A percentile compares a stretch with the other conserved stretches of the same genome.
phyloP scores from a whole-genome alignment of 2,797 vertebrate genomes.

The Chiroxiphia lanceolata region DNA sequence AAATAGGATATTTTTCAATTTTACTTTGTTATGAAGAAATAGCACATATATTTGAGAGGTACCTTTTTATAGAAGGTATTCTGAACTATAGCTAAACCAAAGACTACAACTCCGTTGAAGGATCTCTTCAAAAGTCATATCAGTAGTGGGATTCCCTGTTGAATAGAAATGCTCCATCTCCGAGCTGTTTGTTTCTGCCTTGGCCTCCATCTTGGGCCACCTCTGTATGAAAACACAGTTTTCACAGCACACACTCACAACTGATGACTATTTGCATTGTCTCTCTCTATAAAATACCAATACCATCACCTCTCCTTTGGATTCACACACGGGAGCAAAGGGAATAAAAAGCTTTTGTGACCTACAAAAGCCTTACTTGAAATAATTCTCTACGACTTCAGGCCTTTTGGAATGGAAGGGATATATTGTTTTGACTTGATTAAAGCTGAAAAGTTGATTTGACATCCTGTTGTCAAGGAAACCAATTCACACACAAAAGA shows the following conservation, averaged over 20 bases:
- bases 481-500: constrained; percentile 71
- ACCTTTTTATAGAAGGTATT: not conserved
- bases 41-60: not conserved
- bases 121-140: not conserved
- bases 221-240: constrained; percentile 38
- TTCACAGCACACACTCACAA: constrained; percentile 5
- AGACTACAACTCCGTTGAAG: not conserved
- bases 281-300: constrained; percentile 20
- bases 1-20: not conserved
- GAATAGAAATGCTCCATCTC: not conserved
- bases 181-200: not conserved
- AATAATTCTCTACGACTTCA: constrained; percentile 70
- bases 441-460: constrained; percentile 77
- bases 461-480: constrained; percentile 77
- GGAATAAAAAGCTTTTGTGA: constrained; percentile 39
- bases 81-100: not conserved
- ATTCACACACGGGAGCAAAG: not conserved
- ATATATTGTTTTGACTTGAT: constrained; percentile 77
- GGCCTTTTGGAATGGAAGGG: constrained; percentile 71
- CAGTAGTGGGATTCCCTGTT: not conserved
- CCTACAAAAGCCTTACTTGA: constrained; percentile 68
- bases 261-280: constrained; percentile 44
- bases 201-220: constrained; percentile 9
- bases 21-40: not conserved
- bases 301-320: constrained; percentile 34